Percentiles rank a stretch among this genome's conserved stretches.
Evolutionary conservation across 23 tunicate genomes (phyloP).

Genomic region (Pegea sp.): DNA sequence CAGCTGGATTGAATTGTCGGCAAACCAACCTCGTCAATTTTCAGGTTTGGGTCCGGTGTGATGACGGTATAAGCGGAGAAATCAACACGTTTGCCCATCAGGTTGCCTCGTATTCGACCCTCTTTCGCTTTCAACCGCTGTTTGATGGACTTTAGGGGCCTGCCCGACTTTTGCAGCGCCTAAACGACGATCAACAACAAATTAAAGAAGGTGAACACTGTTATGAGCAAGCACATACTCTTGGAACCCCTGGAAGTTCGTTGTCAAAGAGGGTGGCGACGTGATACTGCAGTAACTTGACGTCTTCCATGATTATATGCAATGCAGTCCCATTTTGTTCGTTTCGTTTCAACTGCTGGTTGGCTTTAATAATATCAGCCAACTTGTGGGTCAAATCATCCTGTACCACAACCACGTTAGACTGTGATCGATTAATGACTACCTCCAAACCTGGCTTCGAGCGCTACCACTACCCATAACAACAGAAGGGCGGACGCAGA

Average conservation of each 20-base stretch:
- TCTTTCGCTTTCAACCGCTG: slow-evolving; percentile 97
- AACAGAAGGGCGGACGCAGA: slow-evolving; percentile 98
- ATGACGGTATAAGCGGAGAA: slow-evolving; percentile 98
- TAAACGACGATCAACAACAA: background rate
- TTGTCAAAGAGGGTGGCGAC: slow-evolving; percentile 90
- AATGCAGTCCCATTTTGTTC: slow-evolving; percentile 99
- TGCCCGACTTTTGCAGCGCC: slow-evolving; percentile 98
- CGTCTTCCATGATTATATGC: slow-evolving; percentile 88
- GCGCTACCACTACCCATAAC: slow-evolving; percentile 97
- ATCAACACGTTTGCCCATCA: slow-evolving; percentile 99
- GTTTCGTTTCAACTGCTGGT: slow-evolving; percentile 76
- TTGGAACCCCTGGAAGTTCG: slow-evolving; percentile 93
- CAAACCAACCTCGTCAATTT: slow-evolving; percentile 92
- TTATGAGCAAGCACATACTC: slow-evolving; percentile 14
- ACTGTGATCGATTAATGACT: background rate
- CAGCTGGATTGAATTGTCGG: too few relatives aligned
- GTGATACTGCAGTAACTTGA: slow-evolving; percentile 84
- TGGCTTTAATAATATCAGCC: slow-evolving; percentile 85
- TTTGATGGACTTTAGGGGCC: slow-evolving; percentile 92
- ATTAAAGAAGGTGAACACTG: background rate
- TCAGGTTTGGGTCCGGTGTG: slow-evolving; percentile 94
- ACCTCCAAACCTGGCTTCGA: slow-evolving; percentile 51
- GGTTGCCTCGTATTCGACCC: slow-evolving; percentile 95
- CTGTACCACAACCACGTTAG: slow-evolving; percentile 5
- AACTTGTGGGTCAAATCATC: slow-evolving; percentile 99